Evolutionary conservation across 1,140 invertebrate species (phyloP).

Genomic region (Branchinecta lynchi): DNA sequence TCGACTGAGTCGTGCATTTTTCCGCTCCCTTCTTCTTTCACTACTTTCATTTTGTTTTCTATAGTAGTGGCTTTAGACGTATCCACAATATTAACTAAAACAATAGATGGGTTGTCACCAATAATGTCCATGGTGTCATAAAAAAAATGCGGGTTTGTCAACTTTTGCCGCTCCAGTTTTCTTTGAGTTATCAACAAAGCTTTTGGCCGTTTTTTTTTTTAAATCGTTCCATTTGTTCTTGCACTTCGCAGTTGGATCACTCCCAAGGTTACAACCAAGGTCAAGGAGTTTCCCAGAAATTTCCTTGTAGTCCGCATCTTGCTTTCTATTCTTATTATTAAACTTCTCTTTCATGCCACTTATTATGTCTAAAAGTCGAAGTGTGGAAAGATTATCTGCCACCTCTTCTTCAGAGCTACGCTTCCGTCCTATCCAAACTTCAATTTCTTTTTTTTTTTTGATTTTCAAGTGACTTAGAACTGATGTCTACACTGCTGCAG

Average conservation of each 20-base stretch:
- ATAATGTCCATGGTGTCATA: neutral
- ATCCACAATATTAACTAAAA: neutral
- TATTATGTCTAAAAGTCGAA: too few species aligned
- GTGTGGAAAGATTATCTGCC: too few species aligned
- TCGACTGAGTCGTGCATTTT: too few species aligned
- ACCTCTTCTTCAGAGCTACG: too few species aligned
- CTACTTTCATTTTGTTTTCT: too few species aligned
- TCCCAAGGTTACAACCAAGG: neutral
- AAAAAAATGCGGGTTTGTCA: conserved; percentile 16
- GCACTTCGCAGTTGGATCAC: neutral
- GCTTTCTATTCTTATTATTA: neutral
- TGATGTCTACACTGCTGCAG: too few species aligned
- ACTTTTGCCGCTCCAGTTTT: conserved; percentile 8
- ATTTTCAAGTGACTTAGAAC: too few species aligned
- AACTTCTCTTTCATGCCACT: conserved; percentile 3
- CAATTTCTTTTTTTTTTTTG: too few species aligned
- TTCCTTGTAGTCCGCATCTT: conserved; percentile 3
- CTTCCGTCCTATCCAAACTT: too few species aligned
- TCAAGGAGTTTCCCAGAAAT: neutral
- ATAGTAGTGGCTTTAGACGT: neutral
- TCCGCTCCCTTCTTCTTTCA: too few species aligned
- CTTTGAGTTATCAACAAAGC: conserved; percentile 11
- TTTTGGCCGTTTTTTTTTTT: neutral
- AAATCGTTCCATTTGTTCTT: conserved; percentile 14
- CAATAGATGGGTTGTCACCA: neutral